Percentiles rank a stretch among this genome's conserved stretches.
These are phyloP conservation scores for Coleophora deauratella DNA, from an alignment of 2,888 invertebrate genomes.

Conservation along the genomic window DNA sequence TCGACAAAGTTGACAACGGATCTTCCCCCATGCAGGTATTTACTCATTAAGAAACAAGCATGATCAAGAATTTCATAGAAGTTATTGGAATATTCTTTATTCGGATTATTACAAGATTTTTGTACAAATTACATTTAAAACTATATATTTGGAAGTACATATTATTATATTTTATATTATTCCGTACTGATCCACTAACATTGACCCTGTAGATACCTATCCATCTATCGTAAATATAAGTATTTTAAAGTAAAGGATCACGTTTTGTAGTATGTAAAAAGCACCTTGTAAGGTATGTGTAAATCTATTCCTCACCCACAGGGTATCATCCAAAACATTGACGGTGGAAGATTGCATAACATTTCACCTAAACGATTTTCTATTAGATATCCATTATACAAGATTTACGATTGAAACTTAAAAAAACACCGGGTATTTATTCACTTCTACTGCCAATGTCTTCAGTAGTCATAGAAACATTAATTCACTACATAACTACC, in stretches of 20 bases:
- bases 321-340: constrained; percentile 26
- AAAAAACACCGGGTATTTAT: neutral
- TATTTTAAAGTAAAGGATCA: constrained; percentile 32
- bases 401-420: too few species aligned
- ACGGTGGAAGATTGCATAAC: neutral
- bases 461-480: constrained; percentile 45
- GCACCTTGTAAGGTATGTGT: constrained; percentile 55
- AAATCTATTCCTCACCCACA: constrained; percentile 56
- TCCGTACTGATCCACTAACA: constrained; percentile 66
- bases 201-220: constrained; percentile 51
- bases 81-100: too few species aligned
- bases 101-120: too few species aligned
- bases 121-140: too few species aligned
- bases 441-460: constrained; percentile 15
- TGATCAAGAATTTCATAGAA: neutral
- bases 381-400: too few species aligned
- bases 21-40: constrained; percentile 91
- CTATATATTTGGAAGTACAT: too few species aligned
- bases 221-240: constrained; percentile 33
- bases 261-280: constrained; percentile 44
- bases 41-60: neutral
- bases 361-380: too few species aligned
- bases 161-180: too few species aligned
- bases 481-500: constrained; percentile 52
- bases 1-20: constrained; percentile 93